Percentiles rank a stretch among this genome's conserved stretches.
Conservation (phyloP, 2,888 invertebrate genomes). For the Sthenelais limicola region DNA sequence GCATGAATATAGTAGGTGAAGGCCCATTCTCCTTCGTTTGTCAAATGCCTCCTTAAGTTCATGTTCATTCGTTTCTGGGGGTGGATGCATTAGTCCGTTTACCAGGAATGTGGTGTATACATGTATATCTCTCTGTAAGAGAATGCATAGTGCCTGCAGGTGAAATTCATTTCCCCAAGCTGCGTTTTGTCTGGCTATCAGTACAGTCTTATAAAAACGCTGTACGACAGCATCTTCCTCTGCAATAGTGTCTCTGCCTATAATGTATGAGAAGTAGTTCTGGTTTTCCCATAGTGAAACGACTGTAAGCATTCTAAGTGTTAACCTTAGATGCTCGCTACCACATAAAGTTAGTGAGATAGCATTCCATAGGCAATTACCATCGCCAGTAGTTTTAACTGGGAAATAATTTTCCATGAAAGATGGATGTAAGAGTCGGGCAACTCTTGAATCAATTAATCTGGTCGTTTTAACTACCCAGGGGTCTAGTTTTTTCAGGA, state of each 20-base stretch:
- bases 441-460: too few species aligned
- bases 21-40: background rate
- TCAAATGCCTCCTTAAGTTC: background rate
- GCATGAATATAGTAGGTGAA: background rate
- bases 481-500: too few species aligned
- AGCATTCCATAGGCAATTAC: slow-evolving; percentile 1
- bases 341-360: background rate
- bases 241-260: background rate
- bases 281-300: background rate
- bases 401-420: background rate
- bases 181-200: background rate
- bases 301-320: background rate
- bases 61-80: background rate
- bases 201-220: background rate
- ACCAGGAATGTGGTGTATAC: background rate
- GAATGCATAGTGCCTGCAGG: background rate
- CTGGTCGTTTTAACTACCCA: too few species aligned
- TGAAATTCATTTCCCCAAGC: slow-evolving; percentile 14
- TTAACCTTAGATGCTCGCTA: background rate
- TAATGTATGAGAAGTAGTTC: background rate
- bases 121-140: background rate
- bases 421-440: background rate
- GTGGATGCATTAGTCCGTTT: background rate
- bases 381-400: background rate
- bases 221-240: background rate